These are phyloP conservation scores for Philotrypesis tridentata DNA, from an alignment of 1,140 invertebrate species.

Conservation along the genomic window DNA sequence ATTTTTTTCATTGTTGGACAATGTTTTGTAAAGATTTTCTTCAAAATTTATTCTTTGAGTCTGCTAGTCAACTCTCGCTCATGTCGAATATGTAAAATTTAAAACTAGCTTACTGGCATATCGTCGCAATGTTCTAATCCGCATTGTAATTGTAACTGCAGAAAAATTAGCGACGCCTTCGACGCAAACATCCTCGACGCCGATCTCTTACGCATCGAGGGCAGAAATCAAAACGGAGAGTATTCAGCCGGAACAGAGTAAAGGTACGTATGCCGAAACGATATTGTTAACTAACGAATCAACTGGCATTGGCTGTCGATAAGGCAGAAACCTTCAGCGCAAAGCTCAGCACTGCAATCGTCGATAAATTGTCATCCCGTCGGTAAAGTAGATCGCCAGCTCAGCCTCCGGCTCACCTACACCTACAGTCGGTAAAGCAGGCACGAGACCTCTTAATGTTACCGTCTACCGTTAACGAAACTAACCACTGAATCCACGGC, in stretches of 20 bases:
- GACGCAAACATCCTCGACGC: conserved; percentile 65
- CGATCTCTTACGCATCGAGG: conserved; percentile 68
- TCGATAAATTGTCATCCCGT: background rate
- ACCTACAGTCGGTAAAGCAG: background rate
- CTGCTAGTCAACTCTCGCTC: no score
- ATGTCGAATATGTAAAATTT: no score
- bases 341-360: background rate
- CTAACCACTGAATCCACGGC: background rate
- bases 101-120: background rate
- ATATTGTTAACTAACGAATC: background rate
- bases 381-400: conserved; percentile 14
- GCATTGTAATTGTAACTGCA: conserved; percentile 54
- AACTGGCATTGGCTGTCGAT: conserved; percentile 17
- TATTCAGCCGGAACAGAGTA: conserved; percentile 69
- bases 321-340: background rate
- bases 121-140: conserved; percentile 1
- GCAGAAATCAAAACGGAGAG: conserved; percentile 73
- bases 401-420: no score
- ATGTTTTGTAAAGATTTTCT: background rate
- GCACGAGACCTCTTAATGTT: background rate
- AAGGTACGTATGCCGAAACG: conserved; percentile 63
- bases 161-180: conserved; percentile 74
- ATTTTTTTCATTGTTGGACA: no score
- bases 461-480: background rate
- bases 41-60: no score